Evolutionary conservation across 1,140 invertebrate genomes (phyloP).

Genomic region (Bombyx mori): DNA sequence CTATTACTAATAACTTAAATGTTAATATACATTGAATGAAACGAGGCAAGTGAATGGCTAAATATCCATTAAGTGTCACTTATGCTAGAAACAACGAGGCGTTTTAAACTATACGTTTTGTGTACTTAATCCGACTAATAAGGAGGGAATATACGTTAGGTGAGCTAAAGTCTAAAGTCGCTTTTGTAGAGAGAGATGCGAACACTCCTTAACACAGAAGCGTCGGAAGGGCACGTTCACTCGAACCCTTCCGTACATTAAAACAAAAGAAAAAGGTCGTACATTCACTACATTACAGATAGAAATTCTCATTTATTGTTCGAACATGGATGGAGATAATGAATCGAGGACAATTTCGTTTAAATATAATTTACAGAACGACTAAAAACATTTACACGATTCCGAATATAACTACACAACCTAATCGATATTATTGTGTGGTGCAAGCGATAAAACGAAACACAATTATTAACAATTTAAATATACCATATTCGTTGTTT

Average conservation of each 20-base stretch:
- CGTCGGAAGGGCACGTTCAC: constrained; percentile 2
- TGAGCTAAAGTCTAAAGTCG: constrained; percentile 43
- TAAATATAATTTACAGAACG: constrained; percentile 44
- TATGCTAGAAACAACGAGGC: constrained; percentile 56
- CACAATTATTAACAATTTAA: not conserved
- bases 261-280: constrained; percentile 9
- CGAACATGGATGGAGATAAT: constrained; percentile 62
- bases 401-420: constrained; percentile 51
- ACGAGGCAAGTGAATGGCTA: constrained; percentile 52
- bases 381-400: constrained; percentile 41
- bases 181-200: constrained; percentile 21
- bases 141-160: constrained; percentile 70
- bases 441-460: not conserved
- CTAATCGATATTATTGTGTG: constrained; percentile 38
- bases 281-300: constrained; percentile 29
- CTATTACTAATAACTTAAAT: constrained; percentile 38
- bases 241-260: constrained; percentile 35
- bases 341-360: constrained; percentile 48
- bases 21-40: constrained; percentile 56
- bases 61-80: constrained; percentile 38
- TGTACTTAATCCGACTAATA: constrained; percentile 63
- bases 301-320: constrained; percentile 53
- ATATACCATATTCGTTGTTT: too few species aligned
- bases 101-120: constrained; percentile 35
- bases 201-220: not conserved